These are phyloP conservation scores for Scomberomorus guttatus DNA, from an alignment of 2,797 vertebrate species.

Conservation along the genomic window DNA sequence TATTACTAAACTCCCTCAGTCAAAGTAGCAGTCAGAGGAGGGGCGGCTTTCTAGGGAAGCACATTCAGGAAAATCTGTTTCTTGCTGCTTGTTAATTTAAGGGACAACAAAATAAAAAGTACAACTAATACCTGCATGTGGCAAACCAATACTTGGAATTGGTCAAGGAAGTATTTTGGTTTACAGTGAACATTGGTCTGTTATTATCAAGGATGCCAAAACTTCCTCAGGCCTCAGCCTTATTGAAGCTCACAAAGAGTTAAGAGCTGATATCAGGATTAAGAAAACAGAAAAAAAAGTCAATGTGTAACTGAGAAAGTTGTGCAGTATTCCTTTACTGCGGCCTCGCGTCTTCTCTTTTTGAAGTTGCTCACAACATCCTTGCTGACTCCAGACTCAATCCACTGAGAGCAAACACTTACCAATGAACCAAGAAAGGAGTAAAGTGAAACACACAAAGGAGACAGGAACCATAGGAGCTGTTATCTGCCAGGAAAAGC, in stretches of 20 bases:
- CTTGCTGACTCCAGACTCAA: background rate
- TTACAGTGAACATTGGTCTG: background rate
- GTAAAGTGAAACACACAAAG: background rate
- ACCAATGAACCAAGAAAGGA: background rate
- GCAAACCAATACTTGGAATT: background rate
- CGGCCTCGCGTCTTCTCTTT: background rate
- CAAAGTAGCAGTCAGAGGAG: conserved; percentile 1
- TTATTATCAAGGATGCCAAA: conserved; percentile 7
- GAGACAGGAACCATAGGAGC: conserved; percentile 18
- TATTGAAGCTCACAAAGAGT: conserved; percentile 18
- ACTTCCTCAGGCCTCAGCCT: background rate
- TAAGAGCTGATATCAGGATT: background rate
- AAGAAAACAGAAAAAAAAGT: background rate
- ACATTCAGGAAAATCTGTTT: background rate
- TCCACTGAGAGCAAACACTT: background rate
- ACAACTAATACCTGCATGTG: background rate
- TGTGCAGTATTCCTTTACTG: background rate
- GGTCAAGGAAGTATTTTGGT: background rate
- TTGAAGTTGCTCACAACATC: background rate
- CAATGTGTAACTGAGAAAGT: background rate
- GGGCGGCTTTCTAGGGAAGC: background rate
- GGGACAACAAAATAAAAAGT: too few species aligned
- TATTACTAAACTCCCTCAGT: background rate
- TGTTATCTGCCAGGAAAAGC: background rate
- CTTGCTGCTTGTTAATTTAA: background rate